Evolutionary conservation across 30 jellyfish, hydroid and myxozoan genomes (phyloP).

Genomic region (Pelagia noctiluca): DNA sequence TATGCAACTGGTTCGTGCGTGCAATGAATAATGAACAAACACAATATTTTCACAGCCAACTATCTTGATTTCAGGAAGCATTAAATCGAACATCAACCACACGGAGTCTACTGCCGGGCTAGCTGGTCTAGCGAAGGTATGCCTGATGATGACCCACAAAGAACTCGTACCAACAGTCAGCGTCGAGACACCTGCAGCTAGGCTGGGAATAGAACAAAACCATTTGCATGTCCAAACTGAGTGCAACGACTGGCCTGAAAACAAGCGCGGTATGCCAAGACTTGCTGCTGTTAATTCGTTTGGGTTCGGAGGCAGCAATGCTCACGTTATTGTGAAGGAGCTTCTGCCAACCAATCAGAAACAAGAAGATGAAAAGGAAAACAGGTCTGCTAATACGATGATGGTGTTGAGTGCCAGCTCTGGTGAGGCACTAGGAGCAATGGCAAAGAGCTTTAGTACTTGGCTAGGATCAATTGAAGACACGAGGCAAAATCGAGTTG

Average conservation of each 20-base stretch:
- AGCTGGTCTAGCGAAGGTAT: constrained; percentile 69
- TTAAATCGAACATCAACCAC: no score
- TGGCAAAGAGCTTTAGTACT: constrained; percentile 35
- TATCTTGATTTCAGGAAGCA: no score
- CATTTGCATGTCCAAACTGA: constrained; percentile 22
- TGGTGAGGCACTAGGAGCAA: constrained; percentile 22
- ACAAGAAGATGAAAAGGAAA: background rate
- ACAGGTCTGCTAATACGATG: background rate
- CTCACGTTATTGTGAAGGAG: constrained; percentile 37
- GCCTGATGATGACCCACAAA: constrained; percentile 59
- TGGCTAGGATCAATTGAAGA: constrained; percentile 35
- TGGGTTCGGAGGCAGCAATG: constrained; percentile 78
- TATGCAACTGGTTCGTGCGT: no score
- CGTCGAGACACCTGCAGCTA: constrained; percentile 15
- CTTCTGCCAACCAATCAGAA: no score
- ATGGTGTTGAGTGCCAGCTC: constrained; percentile 42
- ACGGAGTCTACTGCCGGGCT: no score
- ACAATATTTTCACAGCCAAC: no score
- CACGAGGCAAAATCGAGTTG: constrained; percentile 1
- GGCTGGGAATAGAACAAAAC: constrained; percentile 37
- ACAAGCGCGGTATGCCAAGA: background rate
- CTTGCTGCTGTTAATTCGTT: constrained; percentile 64
- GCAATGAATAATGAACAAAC: no score
- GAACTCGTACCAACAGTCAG: constrained; percentile 63
- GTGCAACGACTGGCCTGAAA: constrained; percentile 31